Base-by-base conservation (phyloP, 2,797 vertebrate species). In the Catharus ustulatus region DNA sequence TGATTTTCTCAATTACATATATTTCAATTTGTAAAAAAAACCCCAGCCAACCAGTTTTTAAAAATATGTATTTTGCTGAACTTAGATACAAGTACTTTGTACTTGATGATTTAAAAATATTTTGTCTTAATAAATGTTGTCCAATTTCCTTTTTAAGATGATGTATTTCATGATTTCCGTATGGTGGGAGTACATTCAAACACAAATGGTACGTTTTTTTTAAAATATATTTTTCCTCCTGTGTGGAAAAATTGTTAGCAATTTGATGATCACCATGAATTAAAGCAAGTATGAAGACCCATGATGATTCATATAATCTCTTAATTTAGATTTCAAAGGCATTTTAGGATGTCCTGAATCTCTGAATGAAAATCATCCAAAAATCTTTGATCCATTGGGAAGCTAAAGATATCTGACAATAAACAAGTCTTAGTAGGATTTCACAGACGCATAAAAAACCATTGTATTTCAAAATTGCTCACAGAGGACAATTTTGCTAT, bases 21-120 rank as follows among this genome's bases (percentile, higher is more conserved):
- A 34, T 38, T 8, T 52, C 19, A 27, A 48, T 8, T 43, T 51
- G 19, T 32, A 12, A 58, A 77, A 78, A 38, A n/a, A 3, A 10
- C 36, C 4, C 0, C 5, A 26, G 24, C 24, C 6, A 15, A 1
- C 0, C 11, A 40, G 11, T 2, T 54, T 69, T 86, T 30, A 43
- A 79, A 88, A 80, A 49, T 5, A 38, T 0, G 0, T 40, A 20
- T 81, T 87, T 89, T 81, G 11, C 21, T n/a, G 14, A 45, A n/a
- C 6, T 45, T 62, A 30, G 8, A 11, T 40, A 27, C 12, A 80
- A 55, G 13, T 67, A 52, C 7, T 80, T 32, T 63, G 30, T 3
- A 12, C 5, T n/a, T 80, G 15, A 24, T 49, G 32, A 72, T 57
- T 61, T 64, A 6, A 61, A 72, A 86, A 45, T 51, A 18, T 13